Evolutionary conservation across 1,140 invertebrate species (phyloP).

Genomic region (Bombus difficillimus): DNA sequence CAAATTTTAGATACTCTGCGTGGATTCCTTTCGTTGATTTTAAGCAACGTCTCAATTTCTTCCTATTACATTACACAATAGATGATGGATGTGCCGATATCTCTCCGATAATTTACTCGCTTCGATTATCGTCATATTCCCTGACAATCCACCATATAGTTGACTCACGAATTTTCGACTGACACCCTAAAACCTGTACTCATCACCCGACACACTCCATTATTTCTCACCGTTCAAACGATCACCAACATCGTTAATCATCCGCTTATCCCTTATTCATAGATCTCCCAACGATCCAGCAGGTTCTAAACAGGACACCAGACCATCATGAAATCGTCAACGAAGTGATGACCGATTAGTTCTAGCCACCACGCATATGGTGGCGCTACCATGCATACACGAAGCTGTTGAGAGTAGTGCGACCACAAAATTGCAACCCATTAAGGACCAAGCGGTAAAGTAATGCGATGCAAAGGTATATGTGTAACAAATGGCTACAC

Average conservation of each 20-base stretch:
- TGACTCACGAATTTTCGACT: not conserved
- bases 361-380: not conserved
- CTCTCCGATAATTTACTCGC: not conserved
- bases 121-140: not conserved
- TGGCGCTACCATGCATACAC: not conserved
- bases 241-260: constrained; percentile 24
- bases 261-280: constrained; percentile 21
- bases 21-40: not conserved
- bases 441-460: not conserved
- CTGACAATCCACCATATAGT: not conserved
- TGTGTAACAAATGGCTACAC: not conserved
- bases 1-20: no score
- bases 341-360: not conserved
- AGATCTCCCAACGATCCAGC: not conserved
- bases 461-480: not conserved
- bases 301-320: not conserved
- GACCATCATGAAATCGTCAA: constrained; percentile 3
- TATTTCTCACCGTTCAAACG: constrained; percentile 1
- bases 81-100: not conserved
- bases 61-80: not conserved
- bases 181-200: not conserved
- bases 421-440: not conserved
- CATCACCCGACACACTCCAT: not conserved
- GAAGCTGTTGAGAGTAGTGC: constrained; percentile 5
- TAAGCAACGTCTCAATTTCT: not conserved